Conservation (phyloP, 2,888 invertebrate genomes). For the Gonocerus acuteangulatus region DNA sequence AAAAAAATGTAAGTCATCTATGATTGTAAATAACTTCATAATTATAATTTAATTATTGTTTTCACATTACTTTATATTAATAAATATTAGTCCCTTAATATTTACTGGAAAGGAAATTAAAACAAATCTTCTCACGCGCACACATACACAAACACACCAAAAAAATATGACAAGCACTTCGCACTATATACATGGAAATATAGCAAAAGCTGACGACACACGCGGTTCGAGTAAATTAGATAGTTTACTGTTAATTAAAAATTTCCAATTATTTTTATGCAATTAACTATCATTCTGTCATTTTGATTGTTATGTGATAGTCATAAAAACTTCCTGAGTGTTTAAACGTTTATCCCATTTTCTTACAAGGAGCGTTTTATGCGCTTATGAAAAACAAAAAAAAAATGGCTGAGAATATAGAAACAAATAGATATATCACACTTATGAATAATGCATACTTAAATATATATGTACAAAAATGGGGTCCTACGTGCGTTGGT, state of each 20-base stretch:
- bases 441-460: background rate
- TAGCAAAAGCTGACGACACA: constrained; percentile 15
- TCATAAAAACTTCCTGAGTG: constrained; percentile 25
- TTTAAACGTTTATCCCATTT: constrained; percentile 20
- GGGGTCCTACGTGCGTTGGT: constrained; percentile 35
- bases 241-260: background rate
- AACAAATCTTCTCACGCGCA: no score
- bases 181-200: constrained; percentile 9
- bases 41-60: background rate
- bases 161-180: constrained; percentile 3
- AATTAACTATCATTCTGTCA: background rate
- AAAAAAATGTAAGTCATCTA: background rate
- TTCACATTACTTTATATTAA: background rate
- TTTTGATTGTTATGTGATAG: constrained; percentile 34
- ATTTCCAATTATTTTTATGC: background rate
- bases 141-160: background rate
- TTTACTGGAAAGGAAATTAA: background rate
- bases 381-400: background rate
- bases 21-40: background rate
- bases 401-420: no score
- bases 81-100: background rate
- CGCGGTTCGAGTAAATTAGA: background rate
- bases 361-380: constrained; percentile 10
- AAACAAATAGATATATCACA: background rate
- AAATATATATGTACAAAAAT: constrained; percentile 4